Base-by-base conservation (phyloP, 2,113 vertebrate genomes). In the Notothenia rossii region DNA sequence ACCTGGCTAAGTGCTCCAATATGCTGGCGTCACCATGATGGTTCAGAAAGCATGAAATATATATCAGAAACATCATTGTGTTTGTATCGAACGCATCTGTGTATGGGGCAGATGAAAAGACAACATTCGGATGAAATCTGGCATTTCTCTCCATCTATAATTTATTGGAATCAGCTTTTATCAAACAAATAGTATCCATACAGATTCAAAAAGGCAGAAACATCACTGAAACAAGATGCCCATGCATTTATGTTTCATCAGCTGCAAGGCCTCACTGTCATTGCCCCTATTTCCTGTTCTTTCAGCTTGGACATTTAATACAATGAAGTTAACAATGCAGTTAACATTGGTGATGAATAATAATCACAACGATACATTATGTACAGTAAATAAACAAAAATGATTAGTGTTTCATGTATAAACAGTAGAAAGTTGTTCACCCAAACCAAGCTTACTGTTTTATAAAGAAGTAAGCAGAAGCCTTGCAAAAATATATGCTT, bases 111-210 rank as follows among this genome's bases (percentile, higher is more conserved):
- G 68, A 83, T 22, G 72, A 81, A 83, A 75, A 80, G 63, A 81
- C 53, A 81, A 70, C 67, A 77, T 82, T 46, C 82, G 76, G 66
- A 81, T 75, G 46, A 83, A 81, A 83, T 40, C 55, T 63, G 75
- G 68, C 54, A 53, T 92, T 86, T 85, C 69, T 83, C 75, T 82
- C 62, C 78, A 86, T 91, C 46, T 86, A 86, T 91, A 77, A 90
- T 93, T 94, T 94, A 93, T 93, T 93, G 49, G 82, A 89, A 82
- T 86, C 89, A 83, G 87, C 84, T 92, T 90, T 92, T 86, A 90
- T 86, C 86, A 91, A 91, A 91, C 81, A 90, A 81, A 88, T 72
- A 87, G 76, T 17, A 75, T 72, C 79, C 76, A 69, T 70, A 88
- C 81, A 92, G 76, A 90, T 72, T 81, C 64, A 84, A 76, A 73